A percentile compares a stretch with the other conserved stretches of the same genome.
phyloP scores from a whole-genome alignment of 2,888 invertebrate genomes.

The Clunio marinus region DNA sequence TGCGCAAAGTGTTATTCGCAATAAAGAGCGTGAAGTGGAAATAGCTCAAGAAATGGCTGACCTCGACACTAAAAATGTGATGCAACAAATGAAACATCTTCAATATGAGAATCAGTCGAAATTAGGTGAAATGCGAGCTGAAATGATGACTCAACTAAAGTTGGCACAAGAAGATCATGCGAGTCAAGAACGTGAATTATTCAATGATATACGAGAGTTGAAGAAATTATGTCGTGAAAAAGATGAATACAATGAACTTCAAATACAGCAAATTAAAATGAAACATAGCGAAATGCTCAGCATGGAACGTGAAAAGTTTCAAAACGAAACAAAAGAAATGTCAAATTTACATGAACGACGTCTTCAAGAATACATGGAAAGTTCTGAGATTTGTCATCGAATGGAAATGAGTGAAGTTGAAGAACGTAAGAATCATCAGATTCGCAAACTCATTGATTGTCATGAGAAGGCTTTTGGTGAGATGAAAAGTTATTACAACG shows the following conservation, averaged over 20 bases:
- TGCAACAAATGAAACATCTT: constrained; percentile 89
- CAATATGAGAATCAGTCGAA: constrained; percentile 87
- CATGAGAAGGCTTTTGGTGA: constrained; percentile 84
- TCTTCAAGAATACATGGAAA: constrained; percentile 65
- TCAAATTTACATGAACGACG: constrained; percentile 57
- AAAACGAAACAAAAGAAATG: constrained; percentile 63
- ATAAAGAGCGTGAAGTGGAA: constrained; percentile 83
- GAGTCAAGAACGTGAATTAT: constrained; percentile 69
- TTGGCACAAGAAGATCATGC: constrained; percentile 78
- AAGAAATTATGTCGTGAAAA: constrained; percentile 55
- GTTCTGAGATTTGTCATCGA: constrained; percentile 67
- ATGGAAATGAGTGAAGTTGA: constrained; percentile 86
- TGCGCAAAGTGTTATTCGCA: constrained; percentile 54
- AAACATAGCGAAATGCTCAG: constrained; percentile 50
- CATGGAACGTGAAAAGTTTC: constrained; percentile 60
- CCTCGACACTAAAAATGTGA: constrained; percentile 78
- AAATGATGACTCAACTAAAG: constrained; percentile 75
- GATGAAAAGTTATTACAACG: constrained; percentile 92
- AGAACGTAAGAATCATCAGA: constrained; percentile 84
- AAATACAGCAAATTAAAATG: constrained; percentile 49
- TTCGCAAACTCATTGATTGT: constrained; percentile 70
- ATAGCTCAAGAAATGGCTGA: constrained; percentile 83
- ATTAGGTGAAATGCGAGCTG: constrained; percentile 78
- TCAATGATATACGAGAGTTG: constrained; percentile 56
- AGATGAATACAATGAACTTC: constrained; percentile 50